phyloP scores from a whole-genome alignment of 2,113 vertebrate species.

The Sialia sialis region DNA sequence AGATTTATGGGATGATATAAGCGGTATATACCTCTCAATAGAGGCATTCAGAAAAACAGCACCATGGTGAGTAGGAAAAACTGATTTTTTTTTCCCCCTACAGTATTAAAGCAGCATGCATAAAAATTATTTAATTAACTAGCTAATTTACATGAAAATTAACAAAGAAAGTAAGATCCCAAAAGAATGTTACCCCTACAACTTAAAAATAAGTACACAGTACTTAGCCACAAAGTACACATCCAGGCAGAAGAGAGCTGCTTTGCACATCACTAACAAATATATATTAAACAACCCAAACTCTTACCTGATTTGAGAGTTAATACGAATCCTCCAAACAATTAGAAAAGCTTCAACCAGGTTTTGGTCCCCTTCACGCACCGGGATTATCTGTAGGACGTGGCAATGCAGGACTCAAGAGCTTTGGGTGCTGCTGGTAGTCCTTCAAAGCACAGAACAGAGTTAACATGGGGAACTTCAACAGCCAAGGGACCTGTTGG shows the following conservation, averaged over 20 bases:
- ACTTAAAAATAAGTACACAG: neutral
- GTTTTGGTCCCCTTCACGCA: neutral
- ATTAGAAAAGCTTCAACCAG: neutral
- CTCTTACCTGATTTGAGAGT: neutral
- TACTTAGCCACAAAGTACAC: neutral
- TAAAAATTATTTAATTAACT: neutral
- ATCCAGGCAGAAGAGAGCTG: neutral
- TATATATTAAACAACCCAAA: neutral
- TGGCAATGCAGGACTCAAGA: rapidly evolving
- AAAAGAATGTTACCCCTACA: neutral
- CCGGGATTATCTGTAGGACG: neutral
- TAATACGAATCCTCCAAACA: neutral
- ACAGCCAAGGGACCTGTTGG: neutral
- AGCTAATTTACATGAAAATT: neutral
- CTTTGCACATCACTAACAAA: neutral
- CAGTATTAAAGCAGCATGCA: neutral
- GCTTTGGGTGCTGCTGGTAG: neutral
- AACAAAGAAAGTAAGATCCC: neutral
- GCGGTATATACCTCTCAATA: neutral
- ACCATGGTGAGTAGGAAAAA: neutral
- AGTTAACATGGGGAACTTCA: neutral
- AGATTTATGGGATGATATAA: neutral
- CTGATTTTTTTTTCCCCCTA: neutral
- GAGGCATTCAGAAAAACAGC: neutral
- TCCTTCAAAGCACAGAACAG: neutral